Conservation (phyloP, 2,888 invertebrate genomes). For the Pandemis heparana region DNA sequence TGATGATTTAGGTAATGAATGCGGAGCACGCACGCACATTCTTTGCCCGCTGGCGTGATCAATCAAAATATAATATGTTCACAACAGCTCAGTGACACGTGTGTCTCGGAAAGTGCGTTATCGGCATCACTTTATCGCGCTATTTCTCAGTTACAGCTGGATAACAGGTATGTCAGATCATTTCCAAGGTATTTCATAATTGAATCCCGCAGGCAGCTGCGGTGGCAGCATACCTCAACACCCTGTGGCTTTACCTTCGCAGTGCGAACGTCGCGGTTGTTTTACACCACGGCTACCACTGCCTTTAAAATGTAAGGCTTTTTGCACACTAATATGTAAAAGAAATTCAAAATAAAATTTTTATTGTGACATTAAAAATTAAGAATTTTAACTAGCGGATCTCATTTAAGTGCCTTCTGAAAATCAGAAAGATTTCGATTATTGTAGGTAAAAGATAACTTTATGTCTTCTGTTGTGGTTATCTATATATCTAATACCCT, state of each 20-base stretch:
- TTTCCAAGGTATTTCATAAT: constrained; percentile 38
- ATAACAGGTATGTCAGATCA: constrained; percentile 17
- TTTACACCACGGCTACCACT: neutral
- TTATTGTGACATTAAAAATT: no score
- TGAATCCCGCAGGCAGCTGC: constrained; percentile 31
- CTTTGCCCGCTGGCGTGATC: neutral
- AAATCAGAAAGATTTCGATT: no score
- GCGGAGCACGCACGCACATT: neutral
- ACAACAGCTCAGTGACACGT: neutral
- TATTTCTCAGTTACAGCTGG: constrained; percentile 1
- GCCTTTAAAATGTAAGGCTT: neutral
- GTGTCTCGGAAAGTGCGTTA: constrained; percentile 1
- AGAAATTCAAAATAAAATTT: neutral
- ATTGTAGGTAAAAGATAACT: no score
- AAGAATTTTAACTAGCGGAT: no score
- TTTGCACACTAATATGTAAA: neutral
- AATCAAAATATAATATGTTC: neutral
- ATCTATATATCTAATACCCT: no score
- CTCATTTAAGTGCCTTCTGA: no score
- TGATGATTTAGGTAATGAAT: neutral
- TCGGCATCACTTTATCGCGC: neutral
- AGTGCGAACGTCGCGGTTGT: constrained; percentile 3
- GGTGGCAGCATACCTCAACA: constrained; percentile 23
- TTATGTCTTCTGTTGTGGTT: no score
- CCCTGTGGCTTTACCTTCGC: constrained; percentile 2